Evolutionary conservation across 2,113 vertebrate species (phyloP), one percentile per base, ranked within the genome.

Genomic region (Oxygymnocypris stewartii): DNA sequence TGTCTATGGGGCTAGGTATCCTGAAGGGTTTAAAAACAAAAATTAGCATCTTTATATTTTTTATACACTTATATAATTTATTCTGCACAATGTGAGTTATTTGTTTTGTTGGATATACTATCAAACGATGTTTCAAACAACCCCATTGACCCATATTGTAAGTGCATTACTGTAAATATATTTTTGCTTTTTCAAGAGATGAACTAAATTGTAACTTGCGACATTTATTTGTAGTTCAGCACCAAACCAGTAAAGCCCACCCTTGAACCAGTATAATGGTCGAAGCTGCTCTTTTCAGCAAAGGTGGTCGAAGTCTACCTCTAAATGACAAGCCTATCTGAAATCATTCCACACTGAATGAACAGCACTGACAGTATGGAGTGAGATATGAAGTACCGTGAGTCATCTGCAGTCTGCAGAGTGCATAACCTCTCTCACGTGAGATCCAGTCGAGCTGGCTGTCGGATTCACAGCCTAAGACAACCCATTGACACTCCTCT

Each of bases 401-500:
- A 84, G 49, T 74, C 67, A 74, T 82, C 67, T 73, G 65, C 49
- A 84, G 65, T 84, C 49, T 40, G 20, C n/a, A n/a, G n/a, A 74
- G 77, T 23, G 65, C 37, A 42, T 28, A 31, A 81, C 40, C 77
- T 42, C 51, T 77, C 69, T 77, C 61, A 18, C 35, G 79, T 81
- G 18, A 75, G 57, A 81, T 77, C 31, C 80, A 84, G 73, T 79
- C 47, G 69, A 85, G 82, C 59, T 79, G 63, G 25, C 63, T 85
- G 85, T 85, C 82, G 84, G 77, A 51, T 82, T 82, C 54, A 87
- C 61, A 89, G 85, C 16, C 20, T 71, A 67, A 42, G 54, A 73
- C 57, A 59, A 78, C 78, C 47, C 74, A 77, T 67, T 40, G 69
- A 78, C 71, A 65, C 42, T 85, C 76, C 80, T 74, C 65, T 54